Percentiles rank a stretch among this genome's conserved stretches.
Evolutionary conservation across 2,888 invertebrate species (phyloP).

Genomic region (Paralinhomoeus sp.): DNA sequence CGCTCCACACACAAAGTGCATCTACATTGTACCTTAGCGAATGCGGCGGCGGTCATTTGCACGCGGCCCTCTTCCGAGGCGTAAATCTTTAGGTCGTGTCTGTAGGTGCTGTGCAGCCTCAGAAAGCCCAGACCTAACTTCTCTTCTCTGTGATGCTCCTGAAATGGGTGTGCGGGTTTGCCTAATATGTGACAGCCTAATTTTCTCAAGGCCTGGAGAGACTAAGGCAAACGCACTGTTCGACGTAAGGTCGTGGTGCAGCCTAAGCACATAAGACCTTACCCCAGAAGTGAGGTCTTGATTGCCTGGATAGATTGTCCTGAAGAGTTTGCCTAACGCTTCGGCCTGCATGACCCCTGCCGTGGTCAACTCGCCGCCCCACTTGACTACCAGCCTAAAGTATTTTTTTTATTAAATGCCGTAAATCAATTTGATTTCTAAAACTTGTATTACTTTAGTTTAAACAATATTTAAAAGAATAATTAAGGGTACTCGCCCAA

Average conservation of each 20-base stretch:
- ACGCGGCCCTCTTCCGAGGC: constrained; percentile 97
- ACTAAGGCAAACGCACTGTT: too few relatives aligned
- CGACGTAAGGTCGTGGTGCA: too few relatives aligned
- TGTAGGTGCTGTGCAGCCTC: constrained; percentile 83
- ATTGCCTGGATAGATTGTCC: constrained; percentile 76
- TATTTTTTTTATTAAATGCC: too few relatives aligned
- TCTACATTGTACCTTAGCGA: constrained; percentile 63
- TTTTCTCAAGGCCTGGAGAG: too few relatives aligned
- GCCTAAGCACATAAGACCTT: too few relatives aligned
- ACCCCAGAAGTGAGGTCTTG: too few relatives aligned
- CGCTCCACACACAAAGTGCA: neutral
- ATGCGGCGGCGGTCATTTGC: constrained; percentile 99
- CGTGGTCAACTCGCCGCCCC: constrained; percentile 97
- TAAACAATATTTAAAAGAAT: too few relatives aligned
- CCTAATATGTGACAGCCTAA: too few relatives aligned
- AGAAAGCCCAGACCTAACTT: constrained; percentile 86
- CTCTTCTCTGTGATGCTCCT: constrained; percentile 22
- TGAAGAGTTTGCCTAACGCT: constrained; percentile 61
- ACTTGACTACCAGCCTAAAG: constrained; percentile 79
- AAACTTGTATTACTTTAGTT: too few relatives aligned
- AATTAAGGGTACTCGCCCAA: too few relatives aligned
- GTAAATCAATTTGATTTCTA: too few relatives aligned
- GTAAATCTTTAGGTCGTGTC: constrained; percentile 96
- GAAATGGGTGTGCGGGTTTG: too few relatives aligned
- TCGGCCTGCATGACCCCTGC: constrained; percentile 42